Evolutionary conservation across 2,888 invertebrate genomes (phyloP).

Genomic region (Conus canariensis): DNA sequence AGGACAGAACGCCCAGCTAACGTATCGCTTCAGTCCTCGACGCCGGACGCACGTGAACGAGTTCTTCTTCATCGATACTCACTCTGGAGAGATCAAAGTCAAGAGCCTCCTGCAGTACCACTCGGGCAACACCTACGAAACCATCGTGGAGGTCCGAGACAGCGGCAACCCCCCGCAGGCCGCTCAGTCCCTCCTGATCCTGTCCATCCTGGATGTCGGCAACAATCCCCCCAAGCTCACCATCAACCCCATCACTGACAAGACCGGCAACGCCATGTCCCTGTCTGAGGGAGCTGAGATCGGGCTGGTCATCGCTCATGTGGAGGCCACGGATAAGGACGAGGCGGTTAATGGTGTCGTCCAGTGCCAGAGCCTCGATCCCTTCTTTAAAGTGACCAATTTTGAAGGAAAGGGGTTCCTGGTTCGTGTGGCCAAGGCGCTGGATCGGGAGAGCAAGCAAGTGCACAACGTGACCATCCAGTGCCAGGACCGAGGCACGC

Average conservation of each 20-base stretch:
- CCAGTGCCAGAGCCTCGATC: constrained; percentile 55
- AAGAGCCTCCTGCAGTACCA: constrained; percentile 54
- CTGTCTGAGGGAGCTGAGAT: constrained; percentile 61
- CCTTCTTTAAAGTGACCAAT: constrained; percentile 51
- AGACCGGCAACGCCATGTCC: constrained; percentile 47
- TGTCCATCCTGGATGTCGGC: constrained; percentile 88
- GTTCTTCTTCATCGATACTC: constrained; percentile 55
- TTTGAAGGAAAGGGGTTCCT: constrained; percentile 58
- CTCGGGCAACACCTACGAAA: constrained; percentile 52
- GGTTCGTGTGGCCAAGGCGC: constrained; percentile 59
- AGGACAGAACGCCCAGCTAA: constrained; percentile 85
- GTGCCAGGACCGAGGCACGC: constrained; percentile 69
- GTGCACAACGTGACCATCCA: constrained; percentile 65
- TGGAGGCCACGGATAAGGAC: constrained; percentile 66
- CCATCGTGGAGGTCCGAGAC: constrained; percentile 67
- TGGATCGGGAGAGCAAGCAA: constrained; percentile 68
- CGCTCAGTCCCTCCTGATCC: constrained; percentile 59
- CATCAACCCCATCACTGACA: constrained; percentile 54
- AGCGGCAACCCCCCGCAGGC: constrained; percentile 58
- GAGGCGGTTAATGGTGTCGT: constrained; percentile 63
- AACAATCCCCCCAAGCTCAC: constrained; percentile 90
- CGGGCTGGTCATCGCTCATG: constrained; percentile 67
- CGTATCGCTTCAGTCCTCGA: constrained; percentile 74
- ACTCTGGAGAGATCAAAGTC: constrained; percentile 58
- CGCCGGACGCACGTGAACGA: constrained; percentile 45